Evolutionary conservation across 2,113 vertebrate genomes (phyloP).

Genomic region (Varanus komodoensis): DNA sequence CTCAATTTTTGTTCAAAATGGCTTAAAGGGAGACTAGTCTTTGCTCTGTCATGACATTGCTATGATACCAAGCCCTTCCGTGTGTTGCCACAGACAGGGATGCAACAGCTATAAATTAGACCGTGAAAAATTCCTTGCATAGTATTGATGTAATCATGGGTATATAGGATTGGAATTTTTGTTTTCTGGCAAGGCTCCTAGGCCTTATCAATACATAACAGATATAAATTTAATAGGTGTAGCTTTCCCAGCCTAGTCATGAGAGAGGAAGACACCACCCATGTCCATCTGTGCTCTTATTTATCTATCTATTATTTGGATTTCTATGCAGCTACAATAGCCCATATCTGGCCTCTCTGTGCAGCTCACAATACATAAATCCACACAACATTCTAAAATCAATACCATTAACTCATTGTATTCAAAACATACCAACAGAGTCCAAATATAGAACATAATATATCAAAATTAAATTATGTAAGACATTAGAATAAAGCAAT

Average conservation of each 20-base stretch:
- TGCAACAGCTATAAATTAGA: conserved; percentile 36
- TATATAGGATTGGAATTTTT: background rate
- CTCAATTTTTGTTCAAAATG: conserved; percentile 55
- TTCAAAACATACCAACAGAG: too few species aligned
- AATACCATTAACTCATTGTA: too few species aligned
- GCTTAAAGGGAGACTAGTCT: background rate
- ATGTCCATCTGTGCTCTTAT: background rate
- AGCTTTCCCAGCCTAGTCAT: background rate
- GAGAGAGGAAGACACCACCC: background rate
- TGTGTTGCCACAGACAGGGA: conserved; percentile 33
- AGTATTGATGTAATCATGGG: background rate
- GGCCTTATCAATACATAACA: background rate
- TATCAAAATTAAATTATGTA: background rate
- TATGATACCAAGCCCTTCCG: conserved; percentile 33
- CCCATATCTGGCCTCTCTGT: too few species aligned
- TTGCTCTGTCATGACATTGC: conserved; percentile 56
- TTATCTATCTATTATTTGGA: too few species aligned
- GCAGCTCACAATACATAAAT: too few species aligned
- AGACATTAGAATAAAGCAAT: too few species aligned
- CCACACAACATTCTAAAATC: too few species aligned
- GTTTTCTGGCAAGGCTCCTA: background rate
- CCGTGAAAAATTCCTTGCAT: conserved; percentile 5
- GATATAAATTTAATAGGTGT: background rate
- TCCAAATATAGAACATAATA: too few species aligned
- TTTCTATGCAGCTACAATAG: too few species aligned